Conservation (phyloP, 2,888 invertebrate genomes). For the Thelaira solivaga region DNA sequence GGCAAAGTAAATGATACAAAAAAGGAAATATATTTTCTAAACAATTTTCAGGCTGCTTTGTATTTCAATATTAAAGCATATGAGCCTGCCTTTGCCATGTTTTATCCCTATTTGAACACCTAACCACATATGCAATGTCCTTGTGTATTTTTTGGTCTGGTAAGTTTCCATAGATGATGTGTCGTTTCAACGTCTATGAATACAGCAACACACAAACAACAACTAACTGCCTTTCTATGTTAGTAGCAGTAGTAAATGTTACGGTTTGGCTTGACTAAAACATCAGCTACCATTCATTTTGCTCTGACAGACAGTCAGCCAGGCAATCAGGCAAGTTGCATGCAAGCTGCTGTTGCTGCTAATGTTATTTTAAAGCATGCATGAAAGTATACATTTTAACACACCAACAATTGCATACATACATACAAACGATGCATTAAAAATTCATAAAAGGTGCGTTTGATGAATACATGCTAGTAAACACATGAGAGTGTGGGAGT, state of each 20-base stretch:
- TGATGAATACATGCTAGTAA: too few species aligned
- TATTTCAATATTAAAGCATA: neutral
- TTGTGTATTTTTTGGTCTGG: neutral
- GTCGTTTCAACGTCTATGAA: neutral
- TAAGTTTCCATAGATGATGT: neutral
- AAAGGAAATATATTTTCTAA: too few species aligned
- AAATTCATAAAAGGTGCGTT: too few species aligned
- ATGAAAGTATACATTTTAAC: neutral
- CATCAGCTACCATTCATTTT: neutral
- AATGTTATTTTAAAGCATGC: neutral
- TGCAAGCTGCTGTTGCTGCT: neutral
- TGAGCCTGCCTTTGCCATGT: too few species aligned
- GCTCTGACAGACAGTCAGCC: neutral
- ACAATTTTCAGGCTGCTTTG: neutral
- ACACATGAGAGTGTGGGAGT: too few species aligned
- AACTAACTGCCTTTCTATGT: neutral
- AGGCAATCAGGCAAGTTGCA: conserved; percentile 1
- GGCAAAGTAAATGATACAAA: too few species aligned
- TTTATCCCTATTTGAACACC: neutral
- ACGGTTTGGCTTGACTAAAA: neutral
- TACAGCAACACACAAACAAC: neutral
- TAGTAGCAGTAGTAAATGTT: neutral
- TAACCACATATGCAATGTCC: neutral
- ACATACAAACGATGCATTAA: neutral
- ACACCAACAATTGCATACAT: neutral